These are phyloP conservation scores for Bubo blakistoni DNA, from an alignment of 2,113 vertebrate genomes.

Conservation along the genomic window DNA sequence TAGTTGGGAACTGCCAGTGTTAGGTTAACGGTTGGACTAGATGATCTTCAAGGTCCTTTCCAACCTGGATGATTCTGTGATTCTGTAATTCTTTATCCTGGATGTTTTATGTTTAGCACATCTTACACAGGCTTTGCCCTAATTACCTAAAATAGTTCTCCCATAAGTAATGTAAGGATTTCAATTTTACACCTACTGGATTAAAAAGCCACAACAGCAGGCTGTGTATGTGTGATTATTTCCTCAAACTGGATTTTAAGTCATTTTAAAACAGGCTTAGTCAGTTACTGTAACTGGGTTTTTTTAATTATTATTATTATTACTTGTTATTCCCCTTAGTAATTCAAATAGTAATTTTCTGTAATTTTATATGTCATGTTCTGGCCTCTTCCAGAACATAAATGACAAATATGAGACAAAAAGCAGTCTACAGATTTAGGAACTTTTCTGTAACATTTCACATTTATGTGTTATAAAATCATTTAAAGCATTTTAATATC, in stretches of 20 bases:
- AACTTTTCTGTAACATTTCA: background rate
- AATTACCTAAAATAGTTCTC: constrained; percentile 58
- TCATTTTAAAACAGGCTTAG: background rate
- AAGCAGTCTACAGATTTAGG: background rate
- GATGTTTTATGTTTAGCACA: constrained; percentile 4
- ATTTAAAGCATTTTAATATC: background rate
- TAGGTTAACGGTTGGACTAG: too few species aligned
- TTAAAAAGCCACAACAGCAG: constrained; percentile 41
- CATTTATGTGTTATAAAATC: background rate
- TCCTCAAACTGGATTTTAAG: constrained; percentile 3
- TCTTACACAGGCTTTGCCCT: constrained; percentile 29
- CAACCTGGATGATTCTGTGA: too few species aligned
- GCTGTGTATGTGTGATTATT: constrained; percentile 28
- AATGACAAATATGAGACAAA: background rate
- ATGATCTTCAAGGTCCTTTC: too few species aligned
- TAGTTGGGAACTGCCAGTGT: too few species aligned
- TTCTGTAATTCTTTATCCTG: background rate
- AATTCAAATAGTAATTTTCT: background rate
- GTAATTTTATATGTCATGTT: background rate
- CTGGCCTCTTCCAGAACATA: background rate
- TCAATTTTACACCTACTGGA: constrained; percentile 51
- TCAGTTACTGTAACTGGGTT: background rate
- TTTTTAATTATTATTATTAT: background rate
- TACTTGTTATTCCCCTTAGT: background rate
- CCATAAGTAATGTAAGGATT: constrained; percentile 21